Percentiles rank a stretch among this genome's conserved stretches.
phyloP scores from a whole-genome alignment of 2,888 invertebrate genomes.

The Tetragnatha montana region DNA sequence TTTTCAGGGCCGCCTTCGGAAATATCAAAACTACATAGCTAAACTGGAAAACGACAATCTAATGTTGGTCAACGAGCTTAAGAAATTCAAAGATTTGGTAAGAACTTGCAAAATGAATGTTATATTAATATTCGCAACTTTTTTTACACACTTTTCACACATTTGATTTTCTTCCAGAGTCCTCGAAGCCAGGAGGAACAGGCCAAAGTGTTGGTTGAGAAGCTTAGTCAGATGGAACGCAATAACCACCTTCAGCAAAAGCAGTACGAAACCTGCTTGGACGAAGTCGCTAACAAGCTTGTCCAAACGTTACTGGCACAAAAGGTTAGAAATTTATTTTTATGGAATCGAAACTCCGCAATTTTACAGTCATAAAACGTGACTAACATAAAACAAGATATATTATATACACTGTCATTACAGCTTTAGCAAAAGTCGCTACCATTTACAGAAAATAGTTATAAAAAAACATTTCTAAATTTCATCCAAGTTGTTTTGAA shows the following conservation, averaged over 20 bases:
- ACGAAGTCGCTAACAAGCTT: conserved; percentile 89
- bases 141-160: not conserved
- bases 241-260: conserved; percentile 83
- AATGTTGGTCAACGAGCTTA: conserved; percentile 72
- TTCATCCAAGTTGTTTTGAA: too few species aligned
- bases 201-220: conserved; percentile 56
- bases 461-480: too few species aligned
- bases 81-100: conserved; percentile 72
- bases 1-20: conserved; percentile 68
- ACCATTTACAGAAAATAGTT: too few species aligned
- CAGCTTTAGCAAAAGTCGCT: too few species aligned
- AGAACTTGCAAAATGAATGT: not conserved
- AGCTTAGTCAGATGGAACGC: conserved; percentile 77
- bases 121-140: not conserved
- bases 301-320: conserved; percentile 88
- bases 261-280: conserved; percentile 84
- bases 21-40: conserved; percentile 72
- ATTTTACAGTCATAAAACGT: too few species aligned
- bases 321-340: conserved; percentile 82
- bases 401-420: too few species aligned
- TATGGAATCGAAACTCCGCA: too few species aligned
- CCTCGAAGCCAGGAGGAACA: conserved; percentile 64
- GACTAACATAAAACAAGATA: too few species aligned
- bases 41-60: conserved; percentile 73
- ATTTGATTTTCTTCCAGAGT: conserved; percentile 40